phyloP scores from a whole-genome alignment of 2,797 vertebrate genomes.

The Eulemur coronatus region DNA sequence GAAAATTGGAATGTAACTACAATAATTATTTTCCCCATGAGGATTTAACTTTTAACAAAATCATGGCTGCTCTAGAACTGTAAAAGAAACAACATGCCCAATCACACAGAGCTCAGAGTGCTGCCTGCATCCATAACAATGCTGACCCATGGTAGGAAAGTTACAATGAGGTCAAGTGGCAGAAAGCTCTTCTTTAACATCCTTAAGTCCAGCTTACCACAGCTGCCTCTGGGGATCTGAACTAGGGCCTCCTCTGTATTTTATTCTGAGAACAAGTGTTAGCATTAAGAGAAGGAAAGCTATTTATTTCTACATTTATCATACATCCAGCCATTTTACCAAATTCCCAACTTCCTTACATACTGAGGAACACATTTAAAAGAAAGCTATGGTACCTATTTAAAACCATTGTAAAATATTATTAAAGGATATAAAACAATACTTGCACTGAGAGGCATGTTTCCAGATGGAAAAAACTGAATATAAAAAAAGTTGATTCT shows the following conservation, averaged over 20 bases:
- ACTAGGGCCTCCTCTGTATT: neutral
- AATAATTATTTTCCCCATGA: neutral
- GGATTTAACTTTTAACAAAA: neutral
- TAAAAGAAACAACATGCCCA: neutral
- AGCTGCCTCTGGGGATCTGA: neutral
- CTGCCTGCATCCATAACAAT: neutral
- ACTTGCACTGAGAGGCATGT: neutral
- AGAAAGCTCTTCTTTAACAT: neutral
- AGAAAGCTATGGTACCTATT: neutral
- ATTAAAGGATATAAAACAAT: neutral
- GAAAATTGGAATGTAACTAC: neutral
- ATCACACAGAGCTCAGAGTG: neutral
- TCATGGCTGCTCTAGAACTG: neutral
- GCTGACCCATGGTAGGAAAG: neutral
- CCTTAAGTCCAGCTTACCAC: neutral
- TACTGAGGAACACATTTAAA: neutral
- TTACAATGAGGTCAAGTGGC: neutral
- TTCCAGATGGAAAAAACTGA: neutral
- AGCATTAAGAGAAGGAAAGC: slow-evolving; percentile 3
- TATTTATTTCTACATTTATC: neutral
- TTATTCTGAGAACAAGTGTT: neutral
- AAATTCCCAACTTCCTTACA: neutral
- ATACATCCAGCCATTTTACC: neutral
- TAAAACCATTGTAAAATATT: slow-evolving; percentile 12
- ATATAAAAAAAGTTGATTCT: neutral